Evolutionary conservation across 2,797 vertebrate genomes (phyloP), one percentile per base, ranked within the genome.

Genomic region (Pangasius sanitwongsei): DNA sequence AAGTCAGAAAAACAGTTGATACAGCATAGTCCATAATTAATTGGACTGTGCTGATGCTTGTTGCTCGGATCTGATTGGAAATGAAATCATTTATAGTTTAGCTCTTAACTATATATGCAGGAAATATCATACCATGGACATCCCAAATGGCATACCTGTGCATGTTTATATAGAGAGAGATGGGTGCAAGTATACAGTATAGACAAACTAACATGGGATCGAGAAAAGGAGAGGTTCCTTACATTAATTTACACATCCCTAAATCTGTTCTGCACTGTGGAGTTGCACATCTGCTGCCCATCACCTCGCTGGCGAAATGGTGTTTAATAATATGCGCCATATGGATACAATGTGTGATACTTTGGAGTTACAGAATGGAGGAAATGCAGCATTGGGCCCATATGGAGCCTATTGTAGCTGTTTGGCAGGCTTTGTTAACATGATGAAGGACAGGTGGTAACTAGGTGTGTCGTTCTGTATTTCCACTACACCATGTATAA

Each of bases 141-240:
- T 82, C 5, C 44, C 13, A n/a, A 67, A 48, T 48, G 61, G 6
- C 23, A 44, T 61, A 25, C 57, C 13, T 59, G 20, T 82, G 28
- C 48, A 31, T n/a, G 11, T 61, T 59, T 31, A 80, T 80, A 31
- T 25, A 41, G 6, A 44, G 28, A 65, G 6, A 59, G 34, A 82
- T 6, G 4, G 61, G 28, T 84, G 82, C 20, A n/a, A 65, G 59
- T 65, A 48, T 67, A 67, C 11, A 37, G n/a, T 84, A 23, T 50
- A 69, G n/a, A 41, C 28, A 13, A 82, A 57, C 55, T n/a, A 41
- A 67, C 44, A 31, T 50, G 7, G 89, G 90, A 89, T 85, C 87
- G 87, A 89, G 25, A 88, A 91, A 90, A 88, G 34, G 91, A 92
- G 92, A 89, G 87, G 83, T 87, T 91, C 44, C 83, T 90, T 69